These are phyloP conservation scores for Acleris sparsana DNA, from an alignment of 2,888 invertebrate genomes.

Conservation along the genomic window DNA sequence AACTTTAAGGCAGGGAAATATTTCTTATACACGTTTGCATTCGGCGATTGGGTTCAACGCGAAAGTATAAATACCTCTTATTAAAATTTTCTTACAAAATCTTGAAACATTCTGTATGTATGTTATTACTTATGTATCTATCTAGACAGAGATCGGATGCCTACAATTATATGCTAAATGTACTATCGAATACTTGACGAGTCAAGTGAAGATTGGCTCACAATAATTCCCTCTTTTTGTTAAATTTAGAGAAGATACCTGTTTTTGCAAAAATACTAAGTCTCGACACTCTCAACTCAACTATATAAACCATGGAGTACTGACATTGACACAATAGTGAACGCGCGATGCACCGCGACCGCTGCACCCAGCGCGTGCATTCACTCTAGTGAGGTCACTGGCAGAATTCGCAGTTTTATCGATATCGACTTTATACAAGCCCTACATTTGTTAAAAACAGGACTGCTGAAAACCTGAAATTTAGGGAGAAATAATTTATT, in stretches of 20 bases:
- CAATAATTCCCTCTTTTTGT: no score
- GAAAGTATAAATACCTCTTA: no score
- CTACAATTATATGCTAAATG: not conserved
- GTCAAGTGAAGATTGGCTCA: no score
- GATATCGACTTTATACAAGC: constrained; percentile 39
- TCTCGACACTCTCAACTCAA: not conserved
- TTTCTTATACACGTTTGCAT: no score
- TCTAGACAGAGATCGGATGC: no score
- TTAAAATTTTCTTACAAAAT: not conserved
- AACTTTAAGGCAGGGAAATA: no score
- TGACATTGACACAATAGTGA: constrained; percentile 53
- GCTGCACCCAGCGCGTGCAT: constrained; percentile 56
- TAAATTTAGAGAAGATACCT: not conserved
- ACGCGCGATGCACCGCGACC: constrained; percentile 49
- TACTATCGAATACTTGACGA: not conserved
- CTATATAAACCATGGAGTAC: constrained; percentile 25
- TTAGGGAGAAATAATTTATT: no score
- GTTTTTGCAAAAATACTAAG: constrained; percentile 10
- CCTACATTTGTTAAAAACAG: no score
- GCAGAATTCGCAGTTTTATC: constrained; percentile 37
- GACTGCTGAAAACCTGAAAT: no score
- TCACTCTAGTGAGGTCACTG: constrained; percentile 55
- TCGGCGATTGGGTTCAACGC: no score
- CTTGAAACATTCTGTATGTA: not conserved
- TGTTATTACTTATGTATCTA: not conserved